Base-by-base conservation (phyloP, 2,797 vertebrate genomes). In the Cyclura pinguis region DNA sequence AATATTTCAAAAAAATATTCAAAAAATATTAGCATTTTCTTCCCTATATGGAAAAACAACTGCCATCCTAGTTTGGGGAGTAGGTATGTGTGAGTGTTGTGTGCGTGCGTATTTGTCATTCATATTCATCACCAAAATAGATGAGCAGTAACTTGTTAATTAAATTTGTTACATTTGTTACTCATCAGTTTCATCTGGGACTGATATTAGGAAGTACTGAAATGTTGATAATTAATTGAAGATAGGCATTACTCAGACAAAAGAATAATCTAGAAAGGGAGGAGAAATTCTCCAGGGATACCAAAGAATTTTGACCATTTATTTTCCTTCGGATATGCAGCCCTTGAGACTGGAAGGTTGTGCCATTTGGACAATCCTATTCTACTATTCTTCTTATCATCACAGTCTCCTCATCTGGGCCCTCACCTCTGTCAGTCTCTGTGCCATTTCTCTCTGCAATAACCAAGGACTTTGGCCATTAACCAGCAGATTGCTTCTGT, bases 391-490 rank as follows among this genome's bases (percentile, higher is more conserved):
- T 59, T 72, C 89, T 89, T 89, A 91, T 91, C 50, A 55, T 78
- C 67, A 91, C 81, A 18, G 5, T 83, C 69, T 92, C 52, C 88
- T 93, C 87, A 80, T 62, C 0, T 42, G 69, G 81, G 73, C 80
- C 87, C 84, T 87, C 91, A 94, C 91, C 84, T 91, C 76, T 90
- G 59, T 80, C 82, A 89, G 13, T 0, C 0, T 73, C 85, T 59
- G 27, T 86, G 91, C 87, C 92, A n/a, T 57, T 89, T 67, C 10
- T 74, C 86, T 91, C 55, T 83, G 91, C 73, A 80, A 83, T 91
- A 93, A 81, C 38, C 52, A 22, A 47, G 42, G 50, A 87, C 80
- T 91, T 85, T 92, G 85, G 62, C 74, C 85, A 94, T 87, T 87
- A 82, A 85, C 29, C 89, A 47, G 32, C 1, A 32, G 52, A 78